Conservation (phyloP, 1,140 invertebrate genomes). For the Caligus rogercresseyi region DNA sequence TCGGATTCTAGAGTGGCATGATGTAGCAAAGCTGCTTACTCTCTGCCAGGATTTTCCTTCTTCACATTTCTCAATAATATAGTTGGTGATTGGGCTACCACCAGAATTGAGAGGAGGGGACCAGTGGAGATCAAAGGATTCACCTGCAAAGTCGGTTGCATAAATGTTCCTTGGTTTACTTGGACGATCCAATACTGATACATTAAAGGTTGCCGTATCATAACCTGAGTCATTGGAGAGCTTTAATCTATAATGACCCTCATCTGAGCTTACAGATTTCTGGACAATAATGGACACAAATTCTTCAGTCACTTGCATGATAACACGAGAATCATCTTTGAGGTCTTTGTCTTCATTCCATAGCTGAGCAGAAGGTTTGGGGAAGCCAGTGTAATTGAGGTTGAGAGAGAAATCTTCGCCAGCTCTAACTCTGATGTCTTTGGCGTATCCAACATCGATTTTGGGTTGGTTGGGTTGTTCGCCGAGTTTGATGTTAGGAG, state of each 20-base stretch:
- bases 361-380: conserved; percentile 69
- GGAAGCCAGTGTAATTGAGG: conserved; percentile 83
- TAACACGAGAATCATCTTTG: conserved; percentile 50
- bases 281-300: conserved; percentile 71
- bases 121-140: conserved; percentile 87
- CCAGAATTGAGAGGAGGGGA: conserved; percentile 87
- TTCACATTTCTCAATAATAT: conserved; percentile 87
- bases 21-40: conserved; percentile 61
- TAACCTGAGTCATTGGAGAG: conserved; percentile 84
- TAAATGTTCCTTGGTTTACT: conserved; percentile 63
- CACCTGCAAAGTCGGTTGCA: conserved; percentile 84
- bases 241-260: conserved; percentile 77
- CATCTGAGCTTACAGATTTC: conserved; percentile 72
- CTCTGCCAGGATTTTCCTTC: conserved; percentile 63
- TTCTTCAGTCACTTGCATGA: conserved; percentile 66
- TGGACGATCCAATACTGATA: conserved; percentile 79
- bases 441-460: conserved; percentile 73
- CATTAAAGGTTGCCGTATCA: conserved; percentile 80
- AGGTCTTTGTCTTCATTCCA: conserved; percentile 55
- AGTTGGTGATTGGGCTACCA: conserved; percentile 84
- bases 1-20: conserved; percentile 66
- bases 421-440: conserved; percentile 87
- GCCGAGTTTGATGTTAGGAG: conserved; percentile 60
- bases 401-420: conserved; percentile 93
- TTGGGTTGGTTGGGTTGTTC: conserved; percentile 91